Evolutionary conservation across 2,113 vertebrate species (phyloP).

Genomic region (Calyptomena viridis): DNA sequence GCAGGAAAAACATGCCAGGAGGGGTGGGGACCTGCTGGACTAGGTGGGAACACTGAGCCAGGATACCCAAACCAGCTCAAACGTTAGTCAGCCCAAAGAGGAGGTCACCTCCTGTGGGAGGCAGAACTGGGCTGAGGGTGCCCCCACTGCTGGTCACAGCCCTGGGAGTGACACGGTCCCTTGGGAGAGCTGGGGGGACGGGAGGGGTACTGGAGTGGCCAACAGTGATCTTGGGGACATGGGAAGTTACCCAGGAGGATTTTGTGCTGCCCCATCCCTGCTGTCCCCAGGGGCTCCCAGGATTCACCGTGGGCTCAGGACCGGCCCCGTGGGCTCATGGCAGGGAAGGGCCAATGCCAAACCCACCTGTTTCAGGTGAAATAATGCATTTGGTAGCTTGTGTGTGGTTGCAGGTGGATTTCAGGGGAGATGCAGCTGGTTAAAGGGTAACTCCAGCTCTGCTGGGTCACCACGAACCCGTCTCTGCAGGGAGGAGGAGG

Average conservation of each 20-base stretch:
- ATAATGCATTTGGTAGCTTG: neutral
- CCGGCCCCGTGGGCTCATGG: neutral
- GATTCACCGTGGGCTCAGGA: accelerated
- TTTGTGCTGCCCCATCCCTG: neutral
- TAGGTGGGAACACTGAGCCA: neutral
- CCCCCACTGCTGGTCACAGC: neutral
- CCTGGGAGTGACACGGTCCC: neutral
- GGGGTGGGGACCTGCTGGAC: neutral
- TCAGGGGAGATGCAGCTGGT: slow-evolving; percentile 34
- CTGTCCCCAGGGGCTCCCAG: neutral
- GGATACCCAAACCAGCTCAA: neutral
- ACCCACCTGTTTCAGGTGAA: neutral
- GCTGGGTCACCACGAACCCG: neutral
- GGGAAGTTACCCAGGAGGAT: neutral
- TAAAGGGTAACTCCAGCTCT: slow-evolving; percentile 41
- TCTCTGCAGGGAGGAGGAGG: neutral
- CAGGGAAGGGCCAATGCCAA: neutral
- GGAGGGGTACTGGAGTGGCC: neutral
- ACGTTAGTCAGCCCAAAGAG: neutral
- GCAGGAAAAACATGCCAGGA: neutral
- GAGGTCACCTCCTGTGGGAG: neutral
- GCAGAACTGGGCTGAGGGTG: neutral
- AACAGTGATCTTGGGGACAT: neutral
- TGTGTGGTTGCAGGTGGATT: slow-evolving; percentile 45
- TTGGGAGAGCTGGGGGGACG: accelerated